Conservation (phyloP, 2,888 invertebrate species). For the Eristalis tenax region DNA sequence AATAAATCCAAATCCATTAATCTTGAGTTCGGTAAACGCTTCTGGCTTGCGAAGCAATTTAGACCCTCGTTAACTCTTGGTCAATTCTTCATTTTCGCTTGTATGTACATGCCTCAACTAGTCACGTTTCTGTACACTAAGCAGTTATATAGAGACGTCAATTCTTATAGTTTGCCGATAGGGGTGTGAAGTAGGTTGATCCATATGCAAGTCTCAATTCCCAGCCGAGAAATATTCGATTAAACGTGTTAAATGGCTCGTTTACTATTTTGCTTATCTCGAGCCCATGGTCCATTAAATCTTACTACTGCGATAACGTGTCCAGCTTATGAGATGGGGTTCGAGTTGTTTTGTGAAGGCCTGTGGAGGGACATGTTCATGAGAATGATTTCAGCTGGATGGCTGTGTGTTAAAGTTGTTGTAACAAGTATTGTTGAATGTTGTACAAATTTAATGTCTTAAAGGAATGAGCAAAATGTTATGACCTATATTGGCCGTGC, state of each 20-base stretch:
- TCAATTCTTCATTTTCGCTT: neutral
- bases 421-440: neutral
- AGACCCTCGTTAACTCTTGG: neutral
- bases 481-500: neutral
- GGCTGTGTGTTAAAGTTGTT: neutral
- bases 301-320: constrained; percentile 9
- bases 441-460: neutral
- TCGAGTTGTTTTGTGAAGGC: neutral
- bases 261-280: constrained; percentile 34
- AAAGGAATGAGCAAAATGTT: neutral
- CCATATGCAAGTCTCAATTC: constrained; percentile 19
- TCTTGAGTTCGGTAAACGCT: neutral
- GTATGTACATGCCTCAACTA: neutral
- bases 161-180: constrained; percentile 24
- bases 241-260: constrained; percentile 44
- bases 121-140: constrained; percentile 30
- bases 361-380: neutral
- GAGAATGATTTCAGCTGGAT: neutral
- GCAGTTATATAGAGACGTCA: constrained; percentile 13
- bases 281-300: constrained; percentile 24
- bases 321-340: constrained; percentile 1
- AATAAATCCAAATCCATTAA: constrained; percentile 19
- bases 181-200: neutral
- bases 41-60: neutral
- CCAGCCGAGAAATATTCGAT: constrained; percentile 30